Base-by-base conservation (phyloP, 2,797 vertebrate genomes). In the Eleutherodactylus coqui region DNA sequence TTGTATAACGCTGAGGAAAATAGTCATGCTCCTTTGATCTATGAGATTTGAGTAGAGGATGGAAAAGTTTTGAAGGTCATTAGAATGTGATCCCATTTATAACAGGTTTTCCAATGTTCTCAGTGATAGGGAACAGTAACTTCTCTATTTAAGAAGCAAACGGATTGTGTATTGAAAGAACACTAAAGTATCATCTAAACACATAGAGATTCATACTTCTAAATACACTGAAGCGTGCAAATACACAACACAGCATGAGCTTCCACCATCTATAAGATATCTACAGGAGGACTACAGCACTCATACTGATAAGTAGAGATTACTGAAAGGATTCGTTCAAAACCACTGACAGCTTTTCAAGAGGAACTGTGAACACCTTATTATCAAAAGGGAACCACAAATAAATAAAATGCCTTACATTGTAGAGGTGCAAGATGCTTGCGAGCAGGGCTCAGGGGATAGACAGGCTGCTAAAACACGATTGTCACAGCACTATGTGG, bases 11-110 rank as follows among this genome's bases (percentile, higher is more conserved):
- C 86, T 67, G 86, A 81, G 55, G 82, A 79, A 86, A 87, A 87
- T 87, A 87, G 86, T 87, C 82, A 87, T 87, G 86, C 82, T 87
- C 86, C 82, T 87, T 87, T 87, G 86, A 87, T 84, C 86, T 85
- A 87, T 87, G 82, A 87, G 86, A 87, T 87, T 87, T 80, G 69
- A 69, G 67, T 81, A 51, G 69, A 81, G 78, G 81, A 81, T 85
- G 70, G 70, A 84, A 84, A 87, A 87, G 76, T 87, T 87, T 81
- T 84, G 82, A 87, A 87, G 86, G 86, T 87, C 86, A 81, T 87
- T 79, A 84, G 82, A 81, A 84, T 81, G 82, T 87, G 86, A 87
- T 79, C 82, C 73, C 86, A 84, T 84, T 76, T 87, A 84, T 87
- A 84, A 87, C 69, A 84, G 82, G 55, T 60, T 43, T 80, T 80